Conservation (phyloP, 2,797 vertebrate species). For the Ciconia nigra region DNA sequence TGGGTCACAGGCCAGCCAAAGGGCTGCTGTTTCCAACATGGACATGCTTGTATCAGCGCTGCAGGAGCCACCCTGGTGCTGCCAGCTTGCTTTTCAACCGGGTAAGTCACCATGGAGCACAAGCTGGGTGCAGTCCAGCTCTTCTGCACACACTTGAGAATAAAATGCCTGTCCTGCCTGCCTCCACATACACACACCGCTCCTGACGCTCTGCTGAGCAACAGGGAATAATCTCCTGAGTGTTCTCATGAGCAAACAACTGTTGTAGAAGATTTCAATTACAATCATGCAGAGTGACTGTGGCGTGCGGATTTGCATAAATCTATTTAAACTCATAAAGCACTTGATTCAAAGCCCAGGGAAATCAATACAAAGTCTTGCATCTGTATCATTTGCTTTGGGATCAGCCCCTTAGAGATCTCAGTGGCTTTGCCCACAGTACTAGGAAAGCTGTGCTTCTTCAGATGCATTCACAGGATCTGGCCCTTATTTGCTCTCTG, state of each 20-base stretch:
- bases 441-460: background rate
- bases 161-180: background rate
- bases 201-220: background rate
- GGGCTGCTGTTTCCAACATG: background rate
- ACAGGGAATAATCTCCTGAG: background rate
- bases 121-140: background rate
- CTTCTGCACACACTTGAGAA: background rate
- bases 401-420: background rate
- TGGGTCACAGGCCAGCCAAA: background rate
- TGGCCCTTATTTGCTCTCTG: background rate
- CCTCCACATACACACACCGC: background rate
- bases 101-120: background rate
- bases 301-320: background rate
- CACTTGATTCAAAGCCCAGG: background rate
- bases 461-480: background rate
- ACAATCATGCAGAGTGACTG: background rate
- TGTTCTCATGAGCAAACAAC: background rate
- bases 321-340: background rate
- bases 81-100: background rate
- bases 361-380: background rate
- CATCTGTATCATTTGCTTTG: background rate
- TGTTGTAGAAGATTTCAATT: background rate
- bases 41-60: fast-evolving
- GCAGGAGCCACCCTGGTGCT: background rate
- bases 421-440: background rate